These are phyloP conservation scores for Caenorhabditis wallacei DNA, from an alignment of 2,888 invertebrate genomes.

Conservation along the genomic window DNA sequence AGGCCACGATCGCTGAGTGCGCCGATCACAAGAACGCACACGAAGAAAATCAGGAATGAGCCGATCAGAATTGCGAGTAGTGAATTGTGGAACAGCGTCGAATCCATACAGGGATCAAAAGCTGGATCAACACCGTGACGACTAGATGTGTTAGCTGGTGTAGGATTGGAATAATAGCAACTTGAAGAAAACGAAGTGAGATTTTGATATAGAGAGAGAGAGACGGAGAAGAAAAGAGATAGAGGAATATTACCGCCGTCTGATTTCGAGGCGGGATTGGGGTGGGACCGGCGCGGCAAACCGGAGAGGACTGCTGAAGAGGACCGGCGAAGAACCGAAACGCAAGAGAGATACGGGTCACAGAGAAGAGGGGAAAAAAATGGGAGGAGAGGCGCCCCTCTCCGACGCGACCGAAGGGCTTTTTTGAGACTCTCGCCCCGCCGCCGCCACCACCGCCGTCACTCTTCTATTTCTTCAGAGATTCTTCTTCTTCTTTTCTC, in stretches of 20 bases:
- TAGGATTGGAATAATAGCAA: constrained; percentile 20
- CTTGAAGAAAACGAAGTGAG: constrained; percentile 8
- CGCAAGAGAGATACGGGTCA: constrained; percentile 61
- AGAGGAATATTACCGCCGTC: constrained; percentile 57
- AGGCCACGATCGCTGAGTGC: constrained; percentile 78
- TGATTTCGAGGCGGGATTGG: constrained; percentile 65
- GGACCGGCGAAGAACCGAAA: constrained; percentile 41
- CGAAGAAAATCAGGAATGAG: constrained; percentile 80
- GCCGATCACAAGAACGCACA: constrained; percentile 80
- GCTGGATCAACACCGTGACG: neutral
- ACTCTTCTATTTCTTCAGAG: constrained; percentile 62
- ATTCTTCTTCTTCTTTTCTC: constrained; percentile 42
- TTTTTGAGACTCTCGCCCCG: constrained; percentile 62
- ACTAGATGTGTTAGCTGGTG: neutral
- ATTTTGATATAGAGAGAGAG: constrained; percentile 21
- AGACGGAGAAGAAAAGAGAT: constrained; percentile 23
- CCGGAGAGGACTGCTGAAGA: constrained; percentile 43
- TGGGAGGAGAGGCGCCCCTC: constrained; percentile 62
- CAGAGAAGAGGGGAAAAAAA: constrained; percentile 47
- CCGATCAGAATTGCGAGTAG: constrained; percentile 79
- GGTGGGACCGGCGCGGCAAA: constrained; percentile 53
- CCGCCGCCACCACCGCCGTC: constrained; percentile 55
- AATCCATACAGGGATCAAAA: constrained; percentile 75
- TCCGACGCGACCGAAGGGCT: constrained; percentile 60
- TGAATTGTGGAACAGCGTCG: constrained; percentile 79